A percentile compares a stretch with the other conserved stretches of the same genome.
Evolutionary conservation across 1,140 invertebrate species (phyloP).

Genomic region (Dinoponera quadriceps): DNA sequence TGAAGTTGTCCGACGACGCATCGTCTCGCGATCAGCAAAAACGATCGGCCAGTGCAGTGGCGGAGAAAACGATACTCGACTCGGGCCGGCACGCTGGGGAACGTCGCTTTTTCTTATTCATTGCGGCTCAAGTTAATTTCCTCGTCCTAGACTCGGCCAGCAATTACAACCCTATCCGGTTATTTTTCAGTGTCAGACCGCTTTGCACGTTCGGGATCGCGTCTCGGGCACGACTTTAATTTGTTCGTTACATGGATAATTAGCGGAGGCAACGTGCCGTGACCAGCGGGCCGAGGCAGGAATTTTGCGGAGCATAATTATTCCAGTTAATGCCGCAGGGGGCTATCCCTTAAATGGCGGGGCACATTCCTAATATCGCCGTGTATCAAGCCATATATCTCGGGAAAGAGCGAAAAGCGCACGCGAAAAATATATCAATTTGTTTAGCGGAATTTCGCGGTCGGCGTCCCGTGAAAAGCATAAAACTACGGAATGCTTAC

Average conservation of each 20-base stretch:
- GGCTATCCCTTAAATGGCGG: constrained; percentile 18
- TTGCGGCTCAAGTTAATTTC: constrained; percentile 43
- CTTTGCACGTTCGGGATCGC: constrained; percentile 53
- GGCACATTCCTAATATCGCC: constrained; percentile 38
- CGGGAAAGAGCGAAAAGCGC: neutral
- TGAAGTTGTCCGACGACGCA: constrained; percentile 25
- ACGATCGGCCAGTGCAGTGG: neutral
- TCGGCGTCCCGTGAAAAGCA: constrained; percentile 50
- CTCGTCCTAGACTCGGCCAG: neutral
- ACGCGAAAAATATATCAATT: constrained; percentile 44
- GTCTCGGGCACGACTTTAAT: constrained; percentile 54
- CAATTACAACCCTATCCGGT: constrained; percentile 60
- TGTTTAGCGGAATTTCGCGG: constrained; percentile 42
- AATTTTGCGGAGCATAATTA: constrained; percentile 65
- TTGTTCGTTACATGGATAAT: constrained; percentile 70
- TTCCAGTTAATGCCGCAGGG: constrained; percentile 43
- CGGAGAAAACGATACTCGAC: neutral
- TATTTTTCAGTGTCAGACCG: constrained; percentile 63
- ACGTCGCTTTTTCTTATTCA: constrained; percentile 28
- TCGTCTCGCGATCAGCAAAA: neutral
- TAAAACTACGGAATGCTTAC: constrained; percentile 40
- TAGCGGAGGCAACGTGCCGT: constrained; percentile 66
- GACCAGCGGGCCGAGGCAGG: constrained; percentile 33
- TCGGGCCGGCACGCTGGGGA: neutral
- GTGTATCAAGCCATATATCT: constrained; percentile 38